Evolutionary conservation across 2,113 vertebrate genomes (phyloP).

Genomic region (Entelurus aequoreus): DNA sequence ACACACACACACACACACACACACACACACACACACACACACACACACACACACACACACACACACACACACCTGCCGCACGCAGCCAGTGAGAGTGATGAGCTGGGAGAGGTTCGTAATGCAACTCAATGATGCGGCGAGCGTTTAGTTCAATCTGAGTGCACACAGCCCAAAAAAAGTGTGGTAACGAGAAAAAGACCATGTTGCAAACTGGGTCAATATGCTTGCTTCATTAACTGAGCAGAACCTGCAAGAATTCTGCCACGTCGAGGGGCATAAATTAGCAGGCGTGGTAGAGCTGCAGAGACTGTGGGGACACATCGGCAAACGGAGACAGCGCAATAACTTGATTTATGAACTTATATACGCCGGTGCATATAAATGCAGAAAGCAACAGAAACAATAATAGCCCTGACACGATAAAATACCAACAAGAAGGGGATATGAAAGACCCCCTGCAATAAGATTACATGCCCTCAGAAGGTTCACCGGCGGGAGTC

Average conservation of each 20-base stretch:
- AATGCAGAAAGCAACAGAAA: constrained; percentile 65
- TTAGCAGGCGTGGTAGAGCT: constrained; percentile 74
- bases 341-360: constrained; percentile 65
- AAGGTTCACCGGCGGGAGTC: constrained; percentile 92
- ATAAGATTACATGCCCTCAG: constrained; percentile 85
- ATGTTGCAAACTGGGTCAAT: constrained; percentile 96
- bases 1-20: constrained; percentile 24
- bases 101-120: constrained; percentile 73
- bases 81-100: constrained; percentile 80
- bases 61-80: constrained; percentile 80
- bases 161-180: constrained; percentile 78
- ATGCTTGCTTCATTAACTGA: constrained; percentile 96
- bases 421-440: constrained; percentile 67
- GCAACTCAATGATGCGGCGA: constrained; percentile 96
- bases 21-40: constrained; percentile 6
- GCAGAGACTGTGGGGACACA: constrained; percentile 68
- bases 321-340: constrained; percentile 55
- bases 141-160: constrained; percentile 96
- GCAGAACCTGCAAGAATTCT: constrained; percentile 60
- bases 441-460: constrained; percentile 79
- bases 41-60: constrained; percentile 14
- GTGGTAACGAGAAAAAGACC: constrained; percentile 65
- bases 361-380: constrained; percentile 56
- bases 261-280: constrained; percentile 80
- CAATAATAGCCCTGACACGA: constrained; percentile 69